phyloP scores from a whole-genome alignment of 2,113 vertebrate genomes.

The Gallinago paraguaiae region DNA sequence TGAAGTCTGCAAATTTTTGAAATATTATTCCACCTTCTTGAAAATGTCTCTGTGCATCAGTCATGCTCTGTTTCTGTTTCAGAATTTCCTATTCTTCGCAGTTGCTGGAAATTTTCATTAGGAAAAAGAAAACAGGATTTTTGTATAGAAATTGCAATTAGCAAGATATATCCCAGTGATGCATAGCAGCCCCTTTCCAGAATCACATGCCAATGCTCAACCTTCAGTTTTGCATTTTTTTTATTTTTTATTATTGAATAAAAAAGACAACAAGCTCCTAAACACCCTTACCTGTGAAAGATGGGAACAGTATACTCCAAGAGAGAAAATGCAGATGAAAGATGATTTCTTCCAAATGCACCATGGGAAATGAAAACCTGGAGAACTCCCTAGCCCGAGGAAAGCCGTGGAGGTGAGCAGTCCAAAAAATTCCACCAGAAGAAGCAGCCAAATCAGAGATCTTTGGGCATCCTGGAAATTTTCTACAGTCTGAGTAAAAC shows the following conservation, averaged over 20 bases:
- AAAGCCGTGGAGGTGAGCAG: slow-evolving; percentile 15
- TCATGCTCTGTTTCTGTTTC: neutral
- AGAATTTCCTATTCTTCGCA: neutral
- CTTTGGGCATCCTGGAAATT: neutral
- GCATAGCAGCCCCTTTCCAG: neutral
- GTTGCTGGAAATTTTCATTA: neutral
- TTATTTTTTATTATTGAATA: neutral
- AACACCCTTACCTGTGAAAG: neutral
- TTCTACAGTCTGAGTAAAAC: neutral
- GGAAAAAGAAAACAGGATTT: neutral
- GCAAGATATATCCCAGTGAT: neutral
- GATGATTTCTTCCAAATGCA: slow-evolving; percentile 19
- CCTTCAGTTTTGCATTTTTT: neutral
- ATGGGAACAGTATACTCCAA: neutral
- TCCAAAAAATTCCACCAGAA: slow-evolving; percentile 26
- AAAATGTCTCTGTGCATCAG: neutral
- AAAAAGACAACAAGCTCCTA: neutral
- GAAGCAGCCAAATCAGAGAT: neutral
- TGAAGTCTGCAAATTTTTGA: neutral
- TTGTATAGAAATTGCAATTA: neutral
- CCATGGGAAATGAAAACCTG: slow-evolving; percentile 38
- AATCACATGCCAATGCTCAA: neutral
- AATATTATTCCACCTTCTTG: neutral
- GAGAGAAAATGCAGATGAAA: slow-evolving; percentile 53
- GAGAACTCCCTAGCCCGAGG: slow-evolving; percentile 61